Evolutionary conservation across 2,113 vertebrate genomes (phyloP).

Genomic region (Muntiacus muntjak): DNA sequence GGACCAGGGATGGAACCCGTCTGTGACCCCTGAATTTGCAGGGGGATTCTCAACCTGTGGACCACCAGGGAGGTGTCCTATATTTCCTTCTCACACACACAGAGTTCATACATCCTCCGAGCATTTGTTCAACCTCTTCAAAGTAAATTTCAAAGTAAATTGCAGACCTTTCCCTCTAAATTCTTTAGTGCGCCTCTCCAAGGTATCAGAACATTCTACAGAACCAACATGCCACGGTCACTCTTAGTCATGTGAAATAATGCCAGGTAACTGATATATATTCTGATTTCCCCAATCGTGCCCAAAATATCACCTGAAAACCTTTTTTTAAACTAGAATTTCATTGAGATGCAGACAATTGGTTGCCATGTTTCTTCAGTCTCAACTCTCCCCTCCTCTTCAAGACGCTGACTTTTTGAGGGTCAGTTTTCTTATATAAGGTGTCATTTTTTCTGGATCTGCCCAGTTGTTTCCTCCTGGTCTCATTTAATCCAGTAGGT

Average conservation of each 20-base stretch:
- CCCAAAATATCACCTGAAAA: not conserved
- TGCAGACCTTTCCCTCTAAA: not conserved
- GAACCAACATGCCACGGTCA: not conserved
- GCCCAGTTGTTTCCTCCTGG: not conserved
- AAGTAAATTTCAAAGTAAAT: conserved; percentile 34
- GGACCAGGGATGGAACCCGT: not conserved
- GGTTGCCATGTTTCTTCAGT: not conserved
- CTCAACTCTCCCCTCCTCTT: not conserved
- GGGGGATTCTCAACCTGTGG: not conserved
- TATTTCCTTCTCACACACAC: not conserved
- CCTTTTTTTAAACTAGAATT: not conserved
- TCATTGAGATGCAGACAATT: not conserved
- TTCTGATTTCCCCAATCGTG: not conserved
- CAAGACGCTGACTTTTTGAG: not conserved
- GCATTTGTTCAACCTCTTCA: not conserved
- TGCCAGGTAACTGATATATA: not conserved
- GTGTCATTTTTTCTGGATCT: not conserved
- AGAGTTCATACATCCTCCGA: not conserved
- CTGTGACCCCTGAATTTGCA: not conserved
- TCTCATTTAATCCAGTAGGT: not conserved
- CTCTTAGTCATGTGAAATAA: not conserved
- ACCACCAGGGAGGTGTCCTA: not conserved
- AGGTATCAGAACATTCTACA: not conserved
- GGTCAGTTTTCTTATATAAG: not conserved
- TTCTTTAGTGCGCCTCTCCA: not conserved